Evolutionary conservation across 2,113 vertebrate species (phyloP), one percentile per base, ranked within the genome.

Genomic region (Rissa tridactyla): DNA sequence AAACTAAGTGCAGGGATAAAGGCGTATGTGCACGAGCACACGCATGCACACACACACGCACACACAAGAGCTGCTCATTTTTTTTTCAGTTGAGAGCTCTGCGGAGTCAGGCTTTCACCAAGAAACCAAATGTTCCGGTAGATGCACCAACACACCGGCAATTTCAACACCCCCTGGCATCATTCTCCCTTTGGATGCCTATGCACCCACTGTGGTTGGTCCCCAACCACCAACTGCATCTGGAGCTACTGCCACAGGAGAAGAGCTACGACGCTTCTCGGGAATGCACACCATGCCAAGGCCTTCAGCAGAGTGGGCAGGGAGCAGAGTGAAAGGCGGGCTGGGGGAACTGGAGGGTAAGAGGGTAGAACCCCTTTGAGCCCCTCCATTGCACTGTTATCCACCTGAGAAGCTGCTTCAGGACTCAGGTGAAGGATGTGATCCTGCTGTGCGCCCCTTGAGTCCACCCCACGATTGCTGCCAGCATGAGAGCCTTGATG

Each of bases 41-140:
- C n/a, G 3, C 6, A 7, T 2, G 5, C 14, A 13, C 51, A 34
- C 36, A 27, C 27, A 49, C 25, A 54, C 25, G 32, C 27, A 19
- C 0, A 38, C 38, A 38, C 38, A 38, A 38, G 5, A 40, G 13
- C 22, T 15, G 19, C 12, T 36, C 12, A 6, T 27, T 0, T 32
- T 38, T 44, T 51, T 46, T 40, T 23, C 52, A n/a, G 19, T 21
- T 64, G 32, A 22, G 47, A 83, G 25, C 58, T 81, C 72, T 73
- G 64, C 52, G 51, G 40, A 54, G 30, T 6, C 81, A 61, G 61
- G 10, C 20, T 62, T 36, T 19, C 72, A 23, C 20, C 7, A 30
- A 62, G 52, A 75, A 78, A 4, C 25, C 14, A 5, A 14, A 46
- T 49, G 11, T 57, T 57, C 25, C 36, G 55, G 70, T 1, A 66